phyloP scores from a whole-genome alignment of 1,140 invertebrate genomes.

The Trachymyrmex cornetzi region DNA sequence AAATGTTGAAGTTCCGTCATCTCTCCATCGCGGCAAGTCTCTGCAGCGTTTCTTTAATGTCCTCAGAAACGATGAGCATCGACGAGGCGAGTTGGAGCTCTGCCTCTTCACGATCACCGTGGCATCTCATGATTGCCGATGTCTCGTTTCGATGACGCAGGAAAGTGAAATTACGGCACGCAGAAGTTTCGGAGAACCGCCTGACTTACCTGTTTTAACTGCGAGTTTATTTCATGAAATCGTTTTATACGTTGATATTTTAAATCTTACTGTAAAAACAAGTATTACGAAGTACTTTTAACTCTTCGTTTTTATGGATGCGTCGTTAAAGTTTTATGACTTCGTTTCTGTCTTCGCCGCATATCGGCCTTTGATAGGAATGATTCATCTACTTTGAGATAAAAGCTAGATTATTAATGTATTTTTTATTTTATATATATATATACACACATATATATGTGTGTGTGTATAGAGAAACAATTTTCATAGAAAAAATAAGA shows the following conservation, averaged over 20 bases:
- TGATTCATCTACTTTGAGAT: neutral
- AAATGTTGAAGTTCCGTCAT: conserved; percentile 22
- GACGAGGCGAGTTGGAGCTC: conserved; percentile 11
- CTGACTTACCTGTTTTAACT: conserved; percentile 18
- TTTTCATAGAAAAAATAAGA: neutral
- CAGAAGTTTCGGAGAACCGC: conserved; percentile 11
- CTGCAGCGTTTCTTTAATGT: conserved; percentile 21
- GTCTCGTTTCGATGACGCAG: conserved; percentile 20
- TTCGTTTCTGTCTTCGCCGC: neutral
- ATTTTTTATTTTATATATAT: neutral
- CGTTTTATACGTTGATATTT: neutral
- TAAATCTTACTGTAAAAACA: neutral
- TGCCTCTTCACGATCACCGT: conserved; percentile 19
- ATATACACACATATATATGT: too few relatives aligned
- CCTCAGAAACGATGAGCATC: conserved; percentile 22
- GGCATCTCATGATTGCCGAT: conserved; percentile 20
- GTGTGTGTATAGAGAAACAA: neutral
- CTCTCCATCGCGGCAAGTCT: neutral
- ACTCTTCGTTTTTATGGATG: neutral
- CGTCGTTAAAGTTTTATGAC: conserved; percentile 26
- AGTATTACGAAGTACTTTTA: neutral
- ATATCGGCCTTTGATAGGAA: neutral
- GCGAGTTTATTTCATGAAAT: neutral
- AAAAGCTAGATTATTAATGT: neutral
- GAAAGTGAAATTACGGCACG: conserved; percentile 50